Evolutionary conservation across 2,888 invertebrate species (phyloP), one percentile per base, ranked within the genome.

Genomic region (Spisula solida): DNA sequence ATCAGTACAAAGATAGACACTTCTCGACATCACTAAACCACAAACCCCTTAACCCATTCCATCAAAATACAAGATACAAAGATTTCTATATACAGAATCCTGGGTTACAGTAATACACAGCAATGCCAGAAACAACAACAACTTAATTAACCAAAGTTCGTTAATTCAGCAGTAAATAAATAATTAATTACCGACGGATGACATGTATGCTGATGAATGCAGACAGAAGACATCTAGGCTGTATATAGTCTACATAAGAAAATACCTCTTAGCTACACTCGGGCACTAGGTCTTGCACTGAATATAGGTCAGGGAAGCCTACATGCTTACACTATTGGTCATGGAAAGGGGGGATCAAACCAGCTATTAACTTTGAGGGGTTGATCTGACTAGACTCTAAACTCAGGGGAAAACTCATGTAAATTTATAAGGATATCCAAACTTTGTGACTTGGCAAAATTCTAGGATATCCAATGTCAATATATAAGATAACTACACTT

Each of bases 121-220:
- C 41, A 80, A 47, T 47, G 47, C 18, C 41, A 48, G 25, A 8
- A 79, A 47, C 80, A 80, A 47, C 34, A 51, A 41, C 80, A 48
- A 48, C 25, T 80, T 47, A 47, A 48, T 47, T 47, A 47, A 48
- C 47, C 80, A 80, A 48, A 80, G 25, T 48, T 25, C 10, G 4
- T 47, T 80, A 48, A 80, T 80, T 80, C 18, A 20, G 34, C 78
- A 78, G 47, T 41, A 78, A 29, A n/a, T 34, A 41, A 78, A 47
- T 78, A 78, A 31, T 78, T 78, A 34, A 78, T 78, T 70, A 70
- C 51, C 4, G 60, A 66, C 25, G n/a, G 60, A 66, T 25, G 60
- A 66, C 60, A 66, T n/a, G 56, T 56, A 18, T 1, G 18, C 20
- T 20, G n/a, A 78, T 20, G n/a, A 78, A 5, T n/a, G 31, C 41